Evolutionary conservation across 2,113 vertebrate species (phyloP), one percentile per base, ranked within the genome.

Genomic region (Equus przewalskii): DNA sequence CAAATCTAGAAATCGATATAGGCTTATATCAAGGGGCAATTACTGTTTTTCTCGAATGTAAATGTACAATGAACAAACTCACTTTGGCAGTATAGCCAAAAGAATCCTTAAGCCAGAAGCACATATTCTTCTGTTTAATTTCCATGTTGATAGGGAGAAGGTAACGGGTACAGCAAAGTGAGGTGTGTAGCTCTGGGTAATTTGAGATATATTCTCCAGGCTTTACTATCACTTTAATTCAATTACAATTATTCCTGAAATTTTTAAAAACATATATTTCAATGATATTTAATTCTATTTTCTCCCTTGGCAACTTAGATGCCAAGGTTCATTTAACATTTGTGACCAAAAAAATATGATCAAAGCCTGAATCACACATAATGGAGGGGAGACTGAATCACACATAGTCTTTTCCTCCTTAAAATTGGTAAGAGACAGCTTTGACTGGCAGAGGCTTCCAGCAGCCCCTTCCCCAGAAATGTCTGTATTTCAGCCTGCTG

Each of bases 301-400:
- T 94, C 83, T 80, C 80, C 58, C 54, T 87, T 18, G 36, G 36
- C 36, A 41, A 70, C 67, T 93, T 92, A 85, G 36, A 91, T 67
- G 16, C 54, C 90, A 95, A 83, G 10, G 5, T 75, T 44, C 22
- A n/a, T 79, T 69, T 85, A 69, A 69, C 56, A 92, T 64, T 19
- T 89, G 44, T 51, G 15, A 94, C 58, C 58, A 92, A 95, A 94
- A 75, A 26, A 85, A 76, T 36, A 12, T 87, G 30, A 56, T 83
- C n/a, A 80, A 79, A 89, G 76, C 36, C 36, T 41, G 36, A 41
- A 10, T 28, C 49, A 72, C 18, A 46, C 36, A 56, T 91, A 51
- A 24, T 22, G 58, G 8, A 54, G 56, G 64, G 56, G 44, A 83
- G 26, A 58, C 7, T 54, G 12, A 46, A 51, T 44, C 62, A 81